These are phyloP conservation scores for Archaeoteleia sp. DNA, from an alignment of 2,888 invertebrate genomes.

Conservation along the genomic window DNA sequence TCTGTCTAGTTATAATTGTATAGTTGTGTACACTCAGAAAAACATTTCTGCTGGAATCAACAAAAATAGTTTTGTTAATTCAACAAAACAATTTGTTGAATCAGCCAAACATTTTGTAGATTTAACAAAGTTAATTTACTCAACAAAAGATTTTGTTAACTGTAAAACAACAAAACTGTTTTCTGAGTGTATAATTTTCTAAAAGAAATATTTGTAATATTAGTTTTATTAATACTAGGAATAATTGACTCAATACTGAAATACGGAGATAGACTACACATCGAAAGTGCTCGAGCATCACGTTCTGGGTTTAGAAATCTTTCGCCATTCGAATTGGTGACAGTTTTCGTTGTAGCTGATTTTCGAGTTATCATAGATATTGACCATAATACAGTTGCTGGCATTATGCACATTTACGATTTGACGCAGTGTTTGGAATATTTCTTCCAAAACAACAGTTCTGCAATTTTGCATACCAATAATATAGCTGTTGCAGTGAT, in stretches of 20 bases:
- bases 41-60: no score
- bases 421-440: constrained; percentile 73
- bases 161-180: no score
- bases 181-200: background rate
- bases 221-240: constrained; percentile 35
- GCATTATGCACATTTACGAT: constrained; percentile 62
- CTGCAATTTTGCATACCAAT: constrained; percentile 78
- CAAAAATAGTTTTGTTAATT: no score
- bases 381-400: constrained; percentile 61
- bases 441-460: constrained; percentile 78
- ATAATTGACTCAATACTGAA: constrained; percentile 79
- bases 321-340: constrained; percentile 64
- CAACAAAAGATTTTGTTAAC: no score
- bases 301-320: constrained; percentile 62
- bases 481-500: constrained; percentile 78
- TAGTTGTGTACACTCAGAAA: no score
- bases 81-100: no score
- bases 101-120: no score
- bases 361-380: constrained; percentile 61
- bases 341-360: constrained; percentile 67
- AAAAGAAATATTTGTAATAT: background rate
- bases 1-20: no score
- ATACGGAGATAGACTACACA: constrained; percentile 80
- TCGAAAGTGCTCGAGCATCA: constrained; percentile 63
- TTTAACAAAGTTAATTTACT: no score